These are phyloP conservation scores for Rafetus swinhoei DNA, from an alignment of 2,113 vertebrate species.

Conservation along the genomic window DNA sequence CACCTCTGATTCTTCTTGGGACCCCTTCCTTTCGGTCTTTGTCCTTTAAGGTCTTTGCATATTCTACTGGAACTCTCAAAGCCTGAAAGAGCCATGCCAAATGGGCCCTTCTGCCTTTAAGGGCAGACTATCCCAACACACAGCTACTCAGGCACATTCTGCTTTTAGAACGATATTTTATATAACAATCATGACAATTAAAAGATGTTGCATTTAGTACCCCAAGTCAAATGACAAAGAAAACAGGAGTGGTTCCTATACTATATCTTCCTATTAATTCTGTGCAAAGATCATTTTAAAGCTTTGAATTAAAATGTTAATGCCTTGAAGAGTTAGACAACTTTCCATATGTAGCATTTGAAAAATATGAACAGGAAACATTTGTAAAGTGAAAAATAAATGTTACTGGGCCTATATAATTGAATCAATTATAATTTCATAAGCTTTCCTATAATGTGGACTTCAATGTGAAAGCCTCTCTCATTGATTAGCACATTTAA, in stretches of 20 bases:
- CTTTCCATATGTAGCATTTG: neutral
- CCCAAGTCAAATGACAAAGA: neutral
- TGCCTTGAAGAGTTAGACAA: constrained; percentile 28
- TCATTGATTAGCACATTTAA: constrained; percentile 20
- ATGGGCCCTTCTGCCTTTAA: neutral
- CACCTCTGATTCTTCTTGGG: neutral
- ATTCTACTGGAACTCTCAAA: neutral
- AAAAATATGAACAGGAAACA: neutral
- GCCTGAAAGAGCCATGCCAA: neutral
- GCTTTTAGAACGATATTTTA: neutral
- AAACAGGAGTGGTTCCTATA: neutral
- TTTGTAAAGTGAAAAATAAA: constrained; percentile 24
- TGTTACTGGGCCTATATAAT: neutral
- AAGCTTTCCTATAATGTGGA: neutral
- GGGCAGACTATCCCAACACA: neutral
- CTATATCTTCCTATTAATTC: neutral
- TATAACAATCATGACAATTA: neutral
- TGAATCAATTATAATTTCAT: constrained; percentile 32
- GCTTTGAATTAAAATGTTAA: neutral
- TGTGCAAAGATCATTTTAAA: neutral
- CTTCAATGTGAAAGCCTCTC: constrained; percentile 14
- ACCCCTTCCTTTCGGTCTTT: neutral
- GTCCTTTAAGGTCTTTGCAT: neutral
- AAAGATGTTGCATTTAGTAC: neutral
- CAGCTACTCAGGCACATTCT: neutral